phyloP scores from a whole-genome alignment of 2,888 invertebrate species.

The Zele albiditarsus region DNA sequence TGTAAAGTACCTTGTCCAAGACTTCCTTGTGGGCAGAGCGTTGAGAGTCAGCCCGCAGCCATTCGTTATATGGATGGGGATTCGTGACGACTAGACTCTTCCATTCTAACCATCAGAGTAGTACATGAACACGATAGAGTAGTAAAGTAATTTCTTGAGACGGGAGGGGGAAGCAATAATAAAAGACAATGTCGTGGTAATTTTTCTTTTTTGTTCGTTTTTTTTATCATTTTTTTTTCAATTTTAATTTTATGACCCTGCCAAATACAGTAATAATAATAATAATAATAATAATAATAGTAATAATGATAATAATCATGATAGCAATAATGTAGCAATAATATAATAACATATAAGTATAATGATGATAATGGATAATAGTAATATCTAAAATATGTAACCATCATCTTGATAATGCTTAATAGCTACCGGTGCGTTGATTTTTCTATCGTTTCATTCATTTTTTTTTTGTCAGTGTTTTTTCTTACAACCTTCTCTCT shows the following conservation, averaged over 20 bases:
- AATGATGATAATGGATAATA: conserved; percentile 58
- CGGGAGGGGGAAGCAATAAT: not conserved
- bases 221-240: conserved; percentile 23
- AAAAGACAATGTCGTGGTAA: conserved; percentile 6
- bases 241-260: conserved; percentile 72
- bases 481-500: not conserved
- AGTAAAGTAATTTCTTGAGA: conserved; percentile 29
- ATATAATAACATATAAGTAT: conserved; percentile 47
- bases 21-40: conserved; percentile 33
- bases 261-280: conserved; percentile 71
- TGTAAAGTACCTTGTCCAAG: conserved; percentile 37
- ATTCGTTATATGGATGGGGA: conserved; percentile 34
- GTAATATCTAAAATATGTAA: conserved; percentile 69
- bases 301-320: conserved; percentile 59
- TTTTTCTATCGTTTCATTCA: not conserved
- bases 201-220: conserved; percentile 2
- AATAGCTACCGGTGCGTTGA: conserved; percentile 61
- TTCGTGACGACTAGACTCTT: conserved; percentile 37
- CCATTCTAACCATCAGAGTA: conserved; percentile 22
- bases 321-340: conserved; percentile 32
- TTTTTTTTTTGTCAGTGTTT: conserved; percentile 12
- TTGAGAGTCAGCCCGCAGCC: conserved; percentile 29
- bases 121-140: conserved; percentile 23
- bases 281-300: conserved; percentile 61
- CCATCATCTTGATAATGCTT: conserved; percentile 65